Evolutionary conservation across 1,140 invertebrate genomes (phyloP).

Genomic region (Caerostris extrusa): DNA sequence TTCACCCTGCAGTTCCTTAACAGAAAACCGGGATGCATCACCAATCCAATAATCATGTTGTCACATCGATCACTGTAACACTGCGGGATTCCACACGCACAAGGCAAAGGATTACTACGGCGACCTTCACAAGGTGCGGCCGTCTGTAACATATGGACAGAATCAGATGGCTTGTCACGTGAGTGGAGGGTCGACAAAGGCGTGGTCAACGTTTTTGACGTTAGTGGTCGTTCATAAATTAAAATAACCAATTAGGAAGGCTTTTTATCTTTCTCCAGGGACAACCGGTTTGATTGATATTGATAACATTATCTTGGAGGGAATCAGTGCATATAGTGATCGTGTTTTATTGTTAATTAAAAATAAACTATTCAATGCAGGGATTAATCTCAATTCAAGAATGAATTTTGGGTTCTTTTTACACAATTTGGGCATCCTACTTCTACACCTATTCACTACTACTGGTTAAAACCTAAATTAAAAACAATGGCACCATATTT

Average conservation of each 20-base stretch:
- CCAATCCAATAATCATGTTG: not conserved
- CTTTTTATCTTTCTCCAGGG: slow-evolving; percentile 22
- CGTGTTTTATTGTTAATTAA: not conserved
- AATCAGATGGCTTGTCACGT: not conserved
- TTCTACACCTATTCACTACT: too few species aligned
- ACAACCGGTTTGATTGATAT: not conserved
- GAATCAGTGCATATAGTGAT: not conserved
- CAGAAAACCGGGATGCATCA: slow-evolving; percentile 36
- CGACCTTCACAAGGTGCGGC: slow-evolving; percentile 16
- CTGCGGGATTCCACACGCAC: not conserved
- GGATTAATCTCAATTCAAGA: too few species aligned
- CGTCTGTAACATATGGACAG: not conserved
- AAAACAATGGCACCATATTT: too few species aligned
- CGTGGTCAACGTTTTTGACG: slow-evolving; percentile 34
- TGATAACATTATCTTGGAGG: not conserved
- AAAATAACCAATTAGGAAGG: slow-evolving; percentile 61
- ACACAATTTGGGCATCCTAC: too few species aligned
- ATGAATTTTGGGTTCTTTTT: too few species aligned
- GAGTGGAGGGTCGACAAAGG: slow-evolving; percentile 36
- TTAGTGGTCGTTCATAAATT: slow-evolving; percentile 52
- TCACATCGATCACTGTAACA: not conserved
- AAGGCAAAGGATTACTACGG: not conserved
- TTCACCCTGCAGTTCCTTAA: not conserved
- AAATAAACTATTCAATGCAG: not conserved
- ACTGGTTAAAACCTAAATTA: too few species aligned